Evolutionary conservation across 53 echinoderm and acorn worm genomes (phyloP), one percentile per base, ranked within the genome.

Genomic region (Henricia sp.): DNA sequence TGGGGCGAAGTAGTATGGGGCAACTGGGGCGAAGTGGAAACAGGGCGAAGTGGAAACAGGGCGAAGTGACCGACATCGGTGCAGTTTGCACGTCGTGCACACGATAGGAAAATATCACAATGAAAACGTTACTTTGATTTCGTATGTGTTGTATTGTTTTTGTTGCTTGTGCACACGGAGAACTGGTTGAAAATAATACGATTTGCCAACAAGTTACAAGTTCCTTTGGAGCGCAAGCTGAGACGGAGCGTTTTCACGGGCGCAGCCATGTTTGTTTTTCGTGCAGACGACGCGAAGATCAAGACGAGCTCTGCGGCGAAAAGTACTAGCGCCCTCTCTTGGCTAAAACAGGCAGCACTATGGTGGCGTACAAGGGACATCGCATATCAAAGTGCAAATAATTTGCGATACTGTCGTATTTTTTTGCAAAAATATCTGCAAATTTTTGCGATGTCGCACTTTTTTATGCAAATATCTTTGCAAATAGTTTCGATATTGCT

Each of bases 241-340:
- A 25, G 37, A 26, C 66, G 16, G 2, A 20, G 17, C 19, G 12
- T 5, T 19, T 28, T 66, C 36, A 66, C 20, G 66, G 66, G 37
- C 19, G 66, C 66, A 5, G 66, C 66, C 66, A 66, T 66, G 3
- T 66, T 66, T 1, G 5, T 60, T 60, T 6, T 8, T 3, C 24
- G 66, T 66, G 37, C 66, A 36, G 37, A 36, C 66, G 66, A 34
- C 53, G 19, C 3, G 3, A 3, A 17, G 19, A 53, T 53, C 6
- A 53, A n/a, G 19, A 11, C 17, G 3, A 53, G 9, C 6, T 3
- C 6, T 11, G 3, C 21, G 19, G 9, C 53, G 17, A 16, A 53
- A 53, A 9, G 53, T 17, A 53, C 53, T 53, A 53, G 53, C 53
- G 53, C 53, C 53, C 53, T 53, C 53, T 53, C n/a, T n/a, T n/a